Evolutionary conservation across 1,140 invertebrate genomes (phyloP).

Genomic region (Potamilus streckersoni): DNA sequence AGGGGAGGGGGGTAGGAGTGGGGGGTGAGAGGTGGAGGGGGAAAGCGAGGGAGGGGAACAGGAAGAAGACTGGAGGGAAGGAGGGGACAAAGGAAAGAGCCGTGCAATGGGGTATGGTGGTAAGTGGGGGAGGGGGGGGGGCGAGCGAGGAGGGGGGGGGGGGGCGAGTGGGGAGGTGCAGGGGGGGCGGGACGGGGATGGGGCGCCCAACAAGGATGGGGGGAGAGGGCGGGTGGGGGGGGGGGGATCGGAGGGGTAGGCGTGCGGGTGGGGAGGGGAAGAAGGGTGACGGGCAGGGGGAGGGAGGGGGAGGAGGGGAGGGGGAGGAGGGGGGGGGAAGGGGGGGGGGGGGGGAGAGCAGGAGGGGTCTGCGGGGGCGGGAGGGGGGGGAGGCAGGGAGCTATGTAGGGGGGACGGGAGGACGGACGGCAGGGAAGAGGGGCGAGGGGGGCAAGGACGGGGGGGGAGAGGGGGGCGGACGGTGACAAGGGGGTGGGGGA

Average conservation of each 20-base stretch:
- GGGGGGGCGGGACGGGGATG: not conserved
- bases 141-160: not conserved
- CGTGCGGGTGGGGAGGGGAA: not conserved
- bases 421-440: no score
- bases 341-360: not conserved
- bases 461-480: no score
- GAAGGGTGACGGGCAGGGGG: not conserved
- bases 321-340: not conserved
- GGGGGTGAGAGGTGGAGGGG: not conserved
- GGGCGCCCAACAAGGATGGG: not conserved
- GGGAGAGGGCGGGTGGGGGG: not conserved
- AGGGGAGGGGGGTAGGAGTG: not conserved
- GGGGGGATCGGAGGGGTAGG: not conserved
- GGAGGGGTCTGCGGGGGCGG: no score
- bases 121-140: conserved; percentile 1
- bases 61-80: not conserved
- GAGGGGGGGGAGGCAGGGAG: no score
- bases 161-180: not conserved
- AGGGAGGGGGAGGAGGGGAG: not conserved
- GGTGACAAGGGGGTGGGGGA: no score
- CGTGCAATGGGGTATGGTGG: not conserved
- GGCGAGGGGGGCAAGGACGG: no score
- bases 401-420: no score
- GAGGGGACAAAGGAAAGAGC: not conserved
- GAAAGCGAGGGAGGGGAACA: not conserved